These are phyloP conservation scores for Notiomystis cincta DNA, from an alignment of 2,113 vertebrate species.

Conservation along the genomic window DNA sequence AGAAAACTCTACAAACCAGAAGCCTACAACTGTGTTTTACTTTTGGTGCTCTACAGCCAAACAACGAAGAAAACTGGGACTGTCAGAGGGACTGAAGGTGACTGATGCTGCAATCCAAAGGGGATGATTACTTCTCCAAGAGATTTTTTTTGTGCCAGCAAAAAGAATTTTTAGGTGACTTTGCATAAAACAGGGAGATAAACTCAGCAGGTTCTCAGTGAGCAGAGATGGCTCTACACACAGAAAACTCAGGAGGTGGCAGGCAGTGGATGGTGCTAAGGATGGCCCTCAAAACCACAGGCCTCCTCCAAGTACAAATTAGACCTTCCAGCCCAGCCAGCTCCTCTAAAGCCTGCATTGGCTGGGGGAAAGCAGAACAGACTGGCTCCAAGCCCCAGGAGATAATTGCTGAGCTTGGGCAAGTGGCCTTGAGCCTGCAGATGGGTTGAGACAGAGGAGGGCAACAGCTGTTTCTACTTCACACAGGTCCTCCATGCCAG, in stretches of 20 bases:
- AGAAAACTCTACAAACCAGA: background rate
- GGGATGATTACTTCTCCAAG: background rate
- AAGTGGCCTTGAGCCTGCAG: background rate
- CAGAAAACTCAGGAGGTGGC: background rate
- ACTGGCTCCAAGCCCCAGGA: background rate
- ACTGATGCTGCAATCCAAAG: conserved; percentile 25
- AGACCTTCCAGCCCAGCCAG: background rate
- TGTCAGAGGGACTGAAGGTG: background rate
- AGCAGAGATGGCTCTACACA: background rate
- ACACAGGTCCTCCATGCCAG: background rate
- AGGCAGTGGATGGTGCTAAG: background rate
- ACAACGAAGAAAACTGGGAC: conserved; percentile 14
- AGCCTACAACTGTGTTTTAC: background rate
- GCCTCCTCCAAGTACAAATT: background rate
- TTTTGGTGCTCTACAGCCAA: background rate
- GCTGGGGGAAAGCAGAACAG: background rate
- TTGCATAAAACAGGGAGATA: background rate
- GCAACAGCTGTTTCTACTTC: conserved; percentile 41
- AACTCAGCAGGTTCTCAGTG: background rate
- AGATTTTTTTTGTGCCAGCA: background rate
- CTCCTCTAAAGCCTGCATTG: background rate
- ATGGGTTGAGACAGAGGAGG: background rate
- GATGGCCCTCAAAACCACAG: background rate
- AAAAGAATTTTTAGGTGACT: background rate
- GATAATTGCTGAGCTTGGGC: background rate